Evolutionary conservation across 2,797 vertebrate species (phyloP), one percentile per base, ranked within the genome.

Genomic region (Macroramphosus scolopax): DNA sequence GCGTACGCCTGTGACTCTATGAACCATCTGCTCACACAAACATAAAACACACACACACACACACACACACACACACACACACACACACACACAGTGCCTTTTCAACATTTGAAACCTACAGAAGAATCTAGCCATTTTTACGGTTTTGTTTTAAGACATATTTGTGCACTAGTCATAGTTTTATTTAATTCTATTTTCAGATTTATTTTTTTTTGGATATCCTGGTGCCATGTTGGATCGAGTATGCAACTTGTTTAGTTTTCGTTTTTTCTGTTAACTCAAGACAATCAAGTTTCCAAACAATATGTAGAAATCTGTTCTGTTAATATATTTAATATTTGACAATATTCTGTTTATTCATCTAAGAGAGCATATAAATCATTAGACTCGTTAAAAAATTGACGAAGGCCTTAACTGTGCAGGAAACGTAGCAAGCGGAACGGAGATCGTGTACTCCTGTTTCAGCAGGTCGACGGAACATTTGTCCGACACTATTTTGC

Each of bases 351-450:
- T 8, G 3, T 5, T 12, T 41, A 53, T 16, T n/a, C n/a, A n/a
- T n/a, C n/a, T n/a, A n/a, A n/a, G n/a, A n/a, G n/a, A n/a, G n/a
- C n/a, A n/a, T n/a, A n/a, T n/a, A n/a, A n/a, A n/a, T n/a, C n/a
- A n/a, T n/a, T n/a, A n/a, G n/a, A n/a, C n/a, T n/a, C n/a, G n/a
- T n/a, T n/a, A n/a, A n/a, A n/a, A n/a, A n/a, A n/a, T n/a, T n/a
- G n/a, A n/a, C n/a, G n/a, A n/a, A n/a, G n/a, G n/a, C n/a, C n/a
- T n/a, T n/a, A n/a, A n/a, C n/a, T n/a, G n/a, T n/a, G n/a, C n/a
- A n/a, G n/a, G n/a, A n/a, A n/a, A n/a, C n/a, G 44, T 49, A 2
- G 6, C 3, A 1, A 16, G 12, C 34, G 75, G 77, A 77, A 78
- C 62, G 0, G 4, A 7, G 0, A 0, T 43, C 9, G 2, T 30